Evolutionary conservation across 2,113 vertebrate species (phyloP), one percentile per base, ranked within the genome.

Genomic region (Pteropus alecto): DNA sequence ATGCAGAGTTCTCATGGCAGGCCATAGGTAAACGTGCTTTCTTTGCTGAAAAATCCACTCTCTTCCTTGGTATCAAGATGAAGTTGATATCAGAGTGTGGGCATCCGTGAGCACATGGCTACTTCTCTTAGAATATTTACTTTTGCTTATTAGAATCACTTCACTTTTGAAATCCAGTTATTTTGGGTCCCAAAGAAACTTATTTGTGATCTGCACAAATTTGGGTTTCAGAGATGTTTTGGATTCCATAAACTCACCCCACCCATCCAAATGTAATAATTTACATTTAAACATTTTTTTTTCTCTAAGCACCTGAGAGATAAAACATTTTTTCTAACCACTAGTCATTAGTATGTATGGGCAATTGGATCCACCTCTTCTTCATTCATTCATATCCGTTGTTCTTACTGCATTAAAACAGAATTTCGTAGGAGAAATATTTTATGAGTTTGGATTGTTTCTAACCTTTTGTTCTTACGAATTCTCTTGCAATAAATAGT

Each of bases 391-490:
- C n/a, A 73, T 63, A 60, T 77, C 60, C n/a, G n/a, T 61, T 30
- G 54, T 24, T 95, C 24, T 97, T 30, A 71, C n/a, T 2, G 7
- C 11, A 83, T 84, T n/a, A 41, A 96, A 83, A 92, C 63, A 93
- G 58, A 86, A 58, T 63, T 33, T 56, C 12, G 6, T 24, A 28
- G 24, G 46, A 91, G 28, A 94, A 90, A 65, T 21, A 58, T 92
- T 93, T 83, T 4, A 41, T 51, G 51, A 51, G 51, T 51, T 51
- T 82, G 54, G 35, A 61, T 82, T 60, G 3, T 43, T 58, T 82
- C 38, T 48, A 71, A n/a, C 15, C 30, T 48, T 60, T 56, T 71
- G 3, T 16, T 60, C 65, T 60, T 82, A 91, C 3, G 58, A 71
- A 43, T 2, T 60, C 65, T 71, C 33, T 24, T 82, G 13, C 28